A percentile compares a stretch with the other conserved stretches of the same genome.
Evolutionary conservation across 2,888 invertebrate species (phyloP).

Genomic region (Cylindroiulus punctatus): DNA sequence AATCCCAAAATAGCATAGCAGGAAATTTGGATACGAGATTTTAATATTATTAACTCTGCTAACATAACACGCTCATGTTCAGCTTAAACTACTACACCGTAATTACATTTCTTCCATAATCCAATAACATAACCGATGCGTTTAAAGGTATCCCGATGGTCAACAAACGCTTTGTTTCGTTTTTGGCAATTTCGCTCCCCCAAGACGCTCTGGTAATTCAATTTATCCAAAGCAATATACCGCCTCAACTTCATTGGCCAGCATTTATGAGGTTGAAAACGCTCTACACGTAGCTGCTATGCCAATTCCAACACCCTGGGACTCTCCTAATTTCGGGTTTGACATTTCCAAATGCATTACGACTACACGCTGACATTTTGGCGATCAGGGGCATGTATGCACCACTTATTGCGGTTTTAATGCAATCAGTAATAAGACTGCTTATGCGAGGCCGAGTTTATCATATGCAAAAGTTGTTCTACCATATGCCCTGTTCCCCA

Average conservation of each 20-base stretch:
- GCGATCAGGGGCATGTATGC: not conserved
- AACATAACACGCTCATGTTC: not conserved
- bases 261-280: not conserved
- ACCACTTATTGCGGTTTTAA: not conserved
- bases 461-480: not conserved
- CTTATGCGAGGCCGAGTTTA: not conserved
- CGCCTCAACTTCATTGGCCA: not conserved
- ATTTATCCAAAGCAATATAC: not conserved
- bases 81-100: not conserved
- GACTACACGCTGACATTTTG: not conserved
- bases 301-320: slow-evolving; percentile 13
- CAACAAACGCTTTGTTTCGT: not conserved
- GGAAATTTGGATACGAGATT: not conserved
- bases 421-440: not conserved
- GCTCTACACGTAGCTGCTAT: not conserved
- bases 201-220: not conserved
- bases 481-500: not conserved
- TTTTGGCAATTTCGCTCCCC: slow-evolving; percentile 18
- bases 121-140: not conserved
- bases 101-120: slow-evolving; percentile 12
- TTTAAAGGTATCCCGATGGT: slow-evolving; percentile 14
- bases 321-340: not conserved
- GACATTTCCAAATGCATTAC: not conserved
- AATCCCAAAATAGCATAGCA: not conserved
- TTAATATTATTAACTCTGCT: not conserved